Conservation (phyloP, 2,113 vertebrate species). For the Ginglymostoma cirratum region DNA sequence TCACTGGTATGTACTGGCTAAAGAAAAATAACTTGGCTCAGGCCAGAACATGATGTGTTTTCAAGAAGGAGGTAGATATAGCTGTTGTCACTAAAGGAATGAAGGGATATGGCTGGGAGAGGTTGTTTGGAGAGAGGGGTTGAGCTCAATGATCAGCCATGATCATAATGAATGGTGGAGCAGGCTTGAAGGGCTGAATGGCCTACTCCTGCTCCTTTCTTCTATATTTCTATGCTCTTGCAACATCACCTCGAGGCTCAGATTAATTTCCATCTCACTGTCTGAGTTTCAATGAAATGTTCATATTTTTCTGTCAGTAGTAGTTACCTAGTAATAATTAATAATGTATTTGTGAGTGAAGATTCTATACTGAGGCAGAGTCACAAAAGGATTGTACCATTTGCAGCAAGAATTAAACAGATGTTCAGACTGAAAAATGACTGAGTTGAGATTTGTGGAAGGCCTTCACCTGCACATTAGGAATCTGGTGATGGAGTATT, state of each 20-base stretch:
- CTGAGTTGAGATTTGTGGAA: not conserved
- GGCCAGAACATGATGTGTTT: no score
- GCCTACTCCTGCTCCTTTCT: no score
- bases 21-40: not conserved
- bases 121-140: no score
- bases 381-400: not conserved
- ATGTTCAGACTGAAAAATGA: not conserved
- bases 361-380: not conserved
- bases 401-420: not conserved
- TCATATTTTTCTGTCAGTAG: not conserved
- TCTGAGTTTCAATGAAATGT: not conserved
- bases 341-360: not conserved
- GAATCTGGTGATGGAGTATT: not conserved
- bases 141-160: no score
- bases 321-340: not conserved
- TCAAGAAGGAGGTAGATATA: no score
- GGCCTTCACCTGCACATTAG: no score
- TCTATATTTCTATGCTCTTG: not conserved
- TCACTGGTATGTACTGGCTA: not conserved
- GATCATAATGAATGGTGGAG: no score
- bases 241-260: not conserved
- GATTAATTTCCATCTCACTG: not conserved
- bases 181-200: no score
- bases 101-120: no score
- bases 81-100: no score